Evolutionary conservation across 2,888 invertebrate species (phyloP), one percentile per base, ranked within the genome.

Genomic region (Agrochola lota): DNA sequence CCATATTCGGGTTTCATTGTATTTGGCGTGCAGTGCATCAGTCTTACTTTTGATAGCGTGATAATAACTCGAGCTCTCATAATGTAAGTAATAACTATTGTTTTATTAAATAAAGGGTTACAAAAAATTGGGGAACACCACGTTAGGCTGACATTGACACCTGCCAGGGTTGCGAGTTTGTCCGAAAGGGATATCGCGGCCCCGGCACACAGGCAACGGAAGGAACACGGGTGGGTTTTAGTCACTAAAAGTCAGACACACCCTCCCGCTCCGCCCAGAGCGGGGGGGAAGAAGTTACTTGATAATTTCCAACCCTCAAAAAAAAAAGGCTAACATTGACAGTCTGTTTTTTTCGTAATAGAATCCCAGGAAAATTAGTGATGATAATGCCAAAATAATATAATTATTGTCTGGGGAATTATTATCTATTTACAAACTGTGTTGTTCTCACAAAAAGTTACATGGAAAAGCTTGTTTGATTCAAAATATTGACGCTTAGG

Each of bases 1-100:
- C 84, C 85, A 1, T 86, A 72, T 59, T 84, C 12, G 83, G 80
- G 20, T 74, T 84, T 84, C 85, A 66, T 68, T 80, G 23, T 69
- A 75, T 76, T 85, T 86, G 85, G 78, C 76, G 52, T 64, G 49
- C 67, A 55, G 57, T 64, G 55, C 67, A 55, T 86, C 85, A 85
- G 85, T 85, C 69, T 84, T 71, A 40, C 74, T 68, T 78, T 84
- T 74, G 78, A 77, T 73, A 75, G 55, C 60, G 84, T 74, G 76
- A n/a, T 71, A 62, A 57, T 70, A 74, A 68, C 74, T 70, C 63
- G 60, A 52, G 55, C 66, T 52, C 43, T 20, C 5, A 1, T 52
- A 43, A 60, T 71, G 84, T 83, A 84, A 83, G 83, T 83, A 30
- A 30, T 23, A 11, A 43, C 43, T 2, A 35, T 66, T 40, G 9